A percentile compares a stretch with the other conserved stretches of the same genome.
phyloP scores from a whole-genome alignment of 2,888 invertebrate species.

The Calephelis perditalis region DNA sequence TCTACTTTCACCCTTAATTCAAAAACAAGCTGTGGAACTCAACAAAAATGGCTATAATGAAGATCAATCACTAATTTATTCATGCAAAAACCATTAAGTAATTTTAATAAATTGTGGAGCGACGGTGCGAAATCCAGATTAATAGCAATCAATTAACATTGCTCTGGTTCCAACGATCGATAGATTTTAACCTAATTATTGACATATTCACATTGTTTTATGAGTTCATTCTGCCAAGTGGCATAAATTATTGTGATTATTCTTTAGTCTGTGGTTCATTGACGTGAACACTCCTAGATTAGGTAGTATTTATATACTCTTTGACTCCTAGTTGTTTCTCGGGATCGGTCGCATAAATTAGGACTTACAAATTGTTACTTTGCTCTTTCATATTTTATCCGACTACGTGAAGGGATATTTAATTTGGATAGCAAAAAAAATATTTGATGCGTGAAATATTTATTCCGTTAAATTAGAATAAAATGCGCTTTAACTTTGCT shows the following conservation, averaged over 20 bases:
- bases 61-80: constrained; percentile 9
- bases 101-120: constrained; percentile 33
- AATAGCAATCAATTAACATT: constrained; percentile 41
- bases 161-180: constrained; percentile 36
- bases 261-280: not conserved
- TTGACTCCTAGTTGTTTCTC: not conserved
- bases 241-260: constrained; percentile 13
- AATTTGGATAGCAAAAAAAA: no score
- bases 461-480: no score
- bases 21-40: not conserved
- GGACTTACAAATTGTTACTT: no score
- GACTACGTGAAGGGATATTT: no score
- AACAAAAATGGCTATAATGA: constrained; percentile 3
- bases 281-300: not conserved
- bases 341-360: not conserved
- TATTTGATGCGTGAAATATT: no score
- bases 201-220: constrained; percentile 46
- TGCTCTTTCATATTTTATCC: no score
- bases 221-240: constrained; percentile 41
- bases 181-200: constrained; percentile 53
- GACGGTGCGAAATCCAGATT: constrained; percentile 34
- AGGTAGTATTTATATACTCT: no score
- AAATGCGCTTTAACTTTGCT: no score
- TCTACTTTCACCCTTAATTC: not conserved
- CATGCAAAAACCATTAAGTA: constrained; percentile 15